phyloP scores from a whole-genome alignment of 1,140 invertebrate genomes.

The Drosophila insularis region DNA sequence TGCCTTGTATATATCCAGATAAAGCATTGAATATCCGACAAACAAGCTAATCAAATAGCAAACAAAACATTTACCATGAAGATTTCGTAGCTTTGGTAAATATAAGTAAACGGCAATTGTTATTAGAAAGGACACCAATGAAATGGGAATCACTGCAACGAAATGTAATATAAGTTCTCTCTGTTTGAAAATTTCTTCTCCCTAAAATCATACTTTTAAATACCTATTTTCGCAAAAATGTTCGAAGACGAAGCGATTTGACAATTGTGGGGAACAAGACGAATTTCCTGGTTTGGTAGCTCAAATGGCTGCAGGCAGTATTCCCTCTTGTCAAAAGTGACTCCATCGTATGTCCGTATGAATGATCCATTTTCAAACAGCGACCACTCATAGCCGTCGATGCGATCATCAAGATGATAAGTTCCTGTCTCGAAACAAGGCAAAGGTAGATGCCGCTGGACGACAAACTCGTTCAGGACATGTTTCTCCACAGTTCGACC shows the following conservation, averaged over 20 bases:
- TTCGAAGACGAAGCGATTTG: no score
- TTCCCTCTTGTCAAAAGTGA: conserved; percentile 26
- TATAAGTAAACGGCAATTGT: conserved; percentile 88
- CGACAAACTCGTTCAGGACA: conserved; percentile 46
- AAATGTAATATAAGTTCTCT: no score
- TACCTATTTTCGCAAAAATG: conserved; percentile 21
- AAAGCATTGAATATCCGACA: conserved; percentile 85
- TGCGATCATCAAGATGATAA: conserved; percentile 30
- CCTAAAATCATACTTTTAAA: background rate
- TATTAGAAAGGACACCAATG: conserved; percentile 86
- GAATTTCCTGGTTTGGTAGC: background rate
- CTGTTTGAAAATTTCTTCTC: no score
- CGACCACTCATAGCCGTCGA: conserved; percentile 34
- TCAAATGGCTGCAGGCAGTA: conserved; percentile 61
- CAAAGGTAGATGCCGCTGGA: conserved; percentile 42
- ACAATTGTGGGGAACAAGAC: conserved; percentile 47
- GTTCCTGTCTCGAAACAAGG: conserved; percentile 31
- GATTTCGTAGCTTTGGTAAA: conserved; percentile 87
- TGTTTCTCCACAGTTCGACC: conserved; percentile 25
- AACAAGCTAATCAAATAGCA: conserved; percentile 87
- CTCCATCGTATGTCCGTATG: conserved; percentile 7
- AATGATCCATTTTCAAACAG: conserved; percentile 60
- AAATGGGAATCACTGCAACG: conserved; percentile 85
- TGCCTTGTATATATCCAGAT: conserved; percentile 73
- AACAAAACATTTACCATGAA: conserved; percentile 89